Conservation (phyloP, 2,113 vertebrate species). For the Pelecanoides urinatrix region DNA sequence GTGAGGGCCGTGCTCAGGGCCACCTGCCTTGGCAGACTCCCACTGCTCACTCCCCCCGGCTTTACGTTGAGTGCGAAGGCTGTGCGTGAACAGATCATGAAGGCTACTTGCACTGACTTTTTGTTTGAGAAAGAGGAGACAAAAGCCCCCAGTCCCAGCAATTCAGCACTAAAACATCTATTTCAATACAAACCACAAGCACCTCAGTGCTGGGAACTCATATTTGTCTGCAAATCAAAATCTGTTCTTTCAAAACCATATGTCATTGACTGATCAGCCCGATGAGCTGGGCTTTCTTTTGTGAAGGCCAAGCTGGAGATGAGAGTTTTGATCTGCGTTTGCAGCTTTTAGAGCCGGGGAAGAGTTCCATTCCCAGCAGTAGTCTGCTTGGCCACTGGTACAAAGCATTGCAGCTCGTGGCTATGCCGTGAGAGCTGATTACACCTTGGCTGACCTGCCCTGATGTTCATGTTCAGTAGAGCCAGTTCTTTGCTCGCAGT, state of each 20-base stretch:
- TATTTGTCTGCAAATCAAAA: slow-evolving; percentile 24
- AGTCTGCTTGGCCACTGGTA: background rate
- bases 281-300: background rate
- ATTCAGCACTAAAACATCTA: background rate
- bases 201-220: background rate
- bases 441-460: slow-evolving; percentile 30
- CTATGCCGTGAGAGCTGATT: background rate
- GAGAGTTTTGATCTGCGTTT: background rate
- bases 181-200: background rate
- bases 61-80: background rate
- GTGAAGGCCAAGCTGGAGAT: background rate
- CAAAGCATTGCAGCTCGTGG: background rate
- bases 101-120: background rate
- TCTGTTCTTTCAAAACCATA: background rate
- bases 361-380: background rate
- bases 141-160: background rate
- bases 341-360: background rate
- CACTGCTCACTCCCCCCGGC: background rate
- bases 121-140: background rate
- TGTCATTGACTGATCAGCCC: background rate
- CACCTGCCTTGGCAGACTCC: background rate
- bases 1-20: background rate
- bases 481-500: background rate
- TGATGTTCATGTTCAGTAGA: background rate
- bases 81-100: background rate